Percentiles rank a stretch among this genome's conserved stretches.
Evolutionary conservation across 2,888 invertebrate genomes (phyloP).

Genomic region (Allophyes oxyacanthae): DNA sequence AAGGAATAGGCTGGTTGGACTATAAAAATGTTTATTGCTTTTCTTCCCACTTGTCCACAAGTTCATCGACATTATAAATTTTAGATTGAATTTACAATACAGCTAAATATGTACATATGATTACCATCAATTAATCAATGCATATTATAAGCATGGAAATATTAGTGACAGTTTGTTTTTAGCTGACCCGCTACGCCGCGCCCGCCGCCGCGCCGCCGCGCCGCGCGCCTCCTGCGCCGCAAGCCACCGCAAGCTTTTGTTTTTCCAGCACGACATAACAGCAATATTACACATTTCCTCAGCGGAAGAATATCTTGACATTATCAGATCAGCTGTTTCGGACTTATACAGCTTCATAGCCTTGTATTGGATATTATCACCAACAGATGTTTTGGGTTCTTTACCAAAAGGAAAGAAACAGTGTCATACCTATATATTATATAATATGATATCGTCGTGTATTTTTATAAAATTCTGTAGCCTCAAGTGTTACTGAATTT

Average conservation of each 20-base stretch:
- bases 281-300: no score
- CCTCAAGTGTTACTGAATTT: no score
- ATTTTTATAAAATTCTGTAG: no score
- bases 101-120: conserved; percentile 82
- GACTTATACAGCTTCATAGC: not conserved
- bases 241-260: conserved; percentile 3
- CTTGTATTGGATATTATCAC: not conserved
- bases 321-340: conserved; percentile 10
- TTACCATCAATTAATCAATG: conserved; percentile 78
- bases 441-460: no score
- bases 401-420: no score
- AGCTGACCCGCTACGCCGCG: conserved; percentile 1
- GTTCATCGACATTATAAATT: conserved; percentile 80
- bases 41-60: conserved; percentile 80
- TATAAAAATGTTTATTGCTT: conserved; percentile 84
- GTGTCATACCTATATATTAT: no score
- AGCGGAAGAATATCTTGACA: conserved; percentile 4
- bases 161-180: conserved; percentile 26
- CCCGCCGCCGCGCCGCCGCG: no score
- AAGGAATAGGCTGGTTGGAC: conserved; percentile 72
- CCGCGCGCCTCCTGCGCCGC: no score
- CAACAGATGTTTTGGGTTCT: not conserved
- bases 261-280: not conserved
- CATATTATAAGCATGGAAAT: conserved; percentile 26
- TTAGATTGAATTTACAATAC: conserved; percentile 80